A percentile compares a stretch with the other conserved stretches of the same genome.
These are phyloP conservation scores for Brenthis ino DNA, from an alignment of 2,888 invertebrate species.

Conservation along the genomic window DNA sequence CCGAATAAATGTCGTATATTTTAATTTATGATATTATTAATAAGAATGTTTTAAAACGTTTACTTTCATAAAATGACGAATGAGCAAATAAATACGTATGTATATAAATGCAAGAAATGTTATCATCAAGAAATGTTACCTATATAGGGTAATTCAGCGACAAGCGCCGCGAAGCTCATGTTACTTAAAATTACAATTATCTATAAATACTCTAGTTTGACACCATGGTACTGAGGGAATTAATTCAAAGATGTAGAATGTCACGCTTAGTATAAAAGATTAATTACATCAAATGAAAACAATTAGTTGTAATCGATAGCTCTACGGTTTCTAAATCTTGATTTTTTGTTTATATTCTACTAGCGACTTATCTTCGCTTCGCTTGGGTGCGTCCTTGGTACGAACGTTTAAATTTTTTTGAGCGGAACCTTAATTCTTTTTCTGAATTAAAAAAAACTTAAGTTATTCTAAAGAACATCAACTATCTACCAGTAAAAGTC, in stretches of 20 bases:
- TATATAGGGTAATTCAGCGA: slow-evolving; percentile 39
- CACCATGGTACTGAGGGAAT: slow-evolving; percentile 52
- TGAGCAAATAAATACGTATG: slow-evolving; percentile 2
- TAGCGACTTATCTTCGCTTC: no score
- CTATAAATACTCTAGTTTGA: slow-evolving; percentile 62
- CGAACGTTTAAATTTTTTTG: no score
- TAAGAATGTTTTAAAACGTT: not conserved
- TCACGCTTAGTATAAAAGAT: slow-evolving; percentile 21
- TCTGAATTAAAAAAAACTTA: no score
- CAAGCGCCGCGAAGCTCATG: slow-evolving; percentile 54
- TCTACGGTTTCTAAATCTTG: not conserved
- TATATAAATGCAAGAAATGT: slow-evolving; percentile 9
- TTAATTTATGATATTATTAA: no score
- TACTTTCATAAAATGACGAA: slow-evolving; percentile 9
- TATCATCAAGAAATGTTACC: slow-evolving; percentile 19
- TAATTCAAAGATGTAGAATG: slow-evolving; percentile 36
- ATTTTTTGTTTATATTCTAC: no score
- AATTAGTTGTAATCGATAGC: not conserved
- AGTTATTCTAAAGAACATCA: no score
- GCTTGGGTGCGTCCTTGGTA: no score
- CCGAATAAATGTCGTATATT: no score
- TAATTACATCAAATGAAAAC: slow-evolving; percentile 6
- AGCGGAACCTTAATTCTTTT: no score
- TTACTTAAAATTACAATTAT: slow-evolving; percentile 48
- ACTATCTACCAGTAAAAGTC: no score